Conservation (phyloP, 2,797 vertebrate species). For the Chiroxiphia lanceolata region DNA sequence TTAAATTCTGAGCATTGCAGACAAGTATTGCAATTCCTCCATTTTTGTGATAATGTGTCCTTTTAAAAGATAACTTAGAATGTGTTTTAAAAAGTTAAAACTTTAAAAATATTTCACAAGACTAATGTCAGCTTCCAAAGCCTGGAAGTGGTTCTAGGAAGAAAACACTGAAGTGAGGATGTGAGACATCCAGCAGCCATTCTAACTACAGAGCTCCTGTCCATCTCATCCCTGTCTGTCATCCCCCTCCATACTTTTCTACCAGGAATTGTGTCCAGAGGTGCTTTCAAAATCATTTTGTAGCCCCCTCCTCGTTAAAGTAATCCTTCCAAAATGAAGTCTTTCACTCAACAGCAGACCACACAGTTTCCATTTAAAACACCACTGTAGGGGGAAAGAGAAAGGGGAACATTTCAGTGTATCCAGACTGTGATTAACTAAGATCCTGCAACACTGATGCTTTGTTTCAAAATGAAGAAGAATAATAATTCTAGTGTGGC, state of each 20-base stretch:
- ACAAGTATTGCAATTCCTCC: not conserved
- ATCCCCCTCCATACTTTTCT: not conserved
- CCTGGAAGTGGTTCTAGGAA: not conserved
- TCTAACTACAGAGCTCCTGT: not conserved
- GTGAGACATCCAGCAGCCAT: not conserved
- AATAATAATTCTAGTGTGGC: constrained; percentile 3
- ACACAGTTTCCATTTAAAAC: not conserved
- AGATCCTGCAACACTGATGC: constrained; percentile 4
- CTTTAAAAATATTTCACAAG: not conserved
- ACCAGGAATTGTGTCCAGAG: not conserved
- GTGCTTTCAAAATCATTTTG: not conserved
- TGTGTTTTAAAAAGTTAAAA: not conserved
- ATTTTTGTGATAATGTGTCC: not conserved
- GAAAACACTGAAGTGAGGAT: not conserved
- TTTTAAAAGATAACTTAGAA: not conserved
- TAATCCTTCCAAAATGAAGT: not conserved
- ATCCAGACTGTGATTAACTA: not conserved
- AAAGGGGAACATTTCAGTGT: not conserved
- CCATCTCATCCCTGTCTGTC: fast-evolving
- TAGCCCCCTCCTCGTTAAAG: not conserved
- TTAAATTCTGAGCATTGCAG: not conserved
- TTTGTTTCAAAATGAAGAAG: constrained; percentile 24
- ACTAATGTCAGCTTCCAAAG: not conserved
- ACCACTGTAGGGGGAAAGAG: not conserved
- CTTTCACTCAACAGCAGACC: not conserved